phyloP scores from a whole-genome alignment of 35 echinoderm and acorn worm species.

The Lytechinus pictus region DNA sequence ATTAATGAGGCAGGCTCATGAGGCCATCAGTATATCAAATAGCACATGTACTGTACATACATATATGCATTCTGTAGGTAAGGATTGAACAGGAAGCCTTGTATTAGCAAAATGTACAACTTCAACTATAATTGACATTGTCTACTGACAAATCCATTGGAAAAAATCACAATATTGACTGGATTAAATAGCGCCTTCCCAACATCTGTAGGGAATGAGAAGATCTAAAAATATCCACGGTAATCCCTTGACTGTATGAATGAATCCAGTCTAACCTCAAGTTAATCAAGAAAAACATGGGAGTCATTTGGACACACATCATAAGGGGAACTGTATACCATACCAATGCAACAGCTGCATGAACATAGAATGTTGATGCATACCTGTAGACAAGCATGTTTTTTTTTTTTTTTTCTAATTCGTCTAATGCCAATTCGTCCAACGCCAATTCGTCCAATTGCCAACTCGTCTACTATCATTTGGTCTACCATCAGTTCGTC shows the following conservation, averaged over 20 bases:
- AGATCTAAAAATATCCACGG: neutral
- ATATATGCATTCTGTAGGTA: neutral
- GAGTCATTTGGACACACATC: neutral
- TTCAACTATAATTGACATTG: neutral
- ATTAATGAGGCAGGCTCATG: neutral
- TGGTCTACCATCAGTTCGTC: too few species aligned
- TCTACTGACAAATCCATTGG: too few species aligned
- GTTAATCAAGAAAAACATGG: neutral
- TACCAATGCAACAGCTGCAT: too few species aligned
- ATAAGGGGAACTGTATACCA: too few species aligned
- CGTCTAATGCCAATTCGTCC: too few species aligned
- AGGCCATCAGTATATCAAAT: neutral
- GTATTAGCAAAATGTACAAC: neutral
- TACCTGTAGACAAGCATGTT: too few species aligned
- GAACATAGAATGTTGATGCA: too few species aligned
- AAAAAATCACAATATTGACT: neutral
- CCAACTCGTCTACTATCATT: too few species aligned
- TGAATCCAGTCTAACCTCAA: neutral
- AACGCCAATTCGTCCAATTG: too few species aligned
- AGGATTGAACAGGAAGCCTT: neutral
- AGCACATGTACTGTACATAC: too few species aligned
- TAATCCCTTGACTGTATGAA: neutral
- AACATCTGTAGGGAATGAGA: neutral
- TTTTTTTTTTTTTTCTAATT: too few species aligned
- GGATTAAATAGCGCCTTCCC: neutral